A percentile compares a stretch with the other conserved stretches of the same genome.
These are phyloP conservation scores for Pterocles orientalis DNA, from an alignment of 2,113 vertebrate genomes.

Conservation along the genomic window DNA sequence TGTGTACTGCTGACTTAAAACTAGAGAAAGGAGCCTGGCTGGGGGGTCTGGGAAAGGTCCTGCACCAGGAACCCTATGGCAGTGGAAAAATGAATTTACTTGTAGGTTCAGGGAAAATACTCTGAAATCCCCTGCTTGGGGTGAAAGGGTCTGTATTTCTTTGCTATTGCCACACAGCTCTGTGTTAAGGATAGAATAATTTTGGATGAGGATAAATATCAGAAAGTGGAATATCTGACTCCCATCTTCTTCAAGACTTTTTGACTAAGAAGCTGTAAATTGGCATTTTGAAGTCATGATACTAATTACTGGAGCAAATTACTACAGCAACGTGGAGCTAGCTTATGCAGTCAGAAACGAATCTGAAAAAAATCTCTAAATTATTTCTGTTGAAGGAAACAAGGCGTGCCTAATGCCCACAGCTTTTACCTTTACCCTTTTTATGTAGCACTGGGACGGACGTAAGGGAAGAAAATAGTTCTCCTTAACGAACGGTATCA, in stretches of 20 bases:
- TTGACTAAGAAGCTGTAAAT: not conserved
- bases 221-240: not conserved
- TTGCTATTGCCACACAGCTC: not conserved
- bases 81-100: not conserved
- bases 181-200: not conserved
- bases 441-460: not conserved
- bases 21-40: not conserved
- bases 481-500: not conserved
- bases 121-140: not conserved
- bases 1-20: not conserved
- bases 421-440: not conserved
- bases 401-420: not conserved
- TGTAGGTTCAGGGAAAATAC: not conserved
- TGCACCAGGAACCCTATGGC: not conserved
- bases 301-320: not conserved
- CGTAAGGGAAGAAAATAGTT: not conserved
- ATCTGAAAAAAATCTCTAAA: not conserved
- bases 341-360: not conserved
- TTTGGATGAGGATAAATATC: not conserved
- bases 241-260: not conserved
- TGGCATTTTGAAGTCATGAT: not conserved
- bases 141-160: not conserved
- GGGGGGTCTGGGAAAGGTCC: not conserved
- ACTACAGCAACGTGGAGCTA: not conserved
- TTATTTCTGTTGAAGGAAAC: not conserved